Evolutionary conservation across 2,113 vertebrate genomes (phyloP), one percentile per base, ranked within the genome.

Genomic region (Jaculus jaculus): DNA sequence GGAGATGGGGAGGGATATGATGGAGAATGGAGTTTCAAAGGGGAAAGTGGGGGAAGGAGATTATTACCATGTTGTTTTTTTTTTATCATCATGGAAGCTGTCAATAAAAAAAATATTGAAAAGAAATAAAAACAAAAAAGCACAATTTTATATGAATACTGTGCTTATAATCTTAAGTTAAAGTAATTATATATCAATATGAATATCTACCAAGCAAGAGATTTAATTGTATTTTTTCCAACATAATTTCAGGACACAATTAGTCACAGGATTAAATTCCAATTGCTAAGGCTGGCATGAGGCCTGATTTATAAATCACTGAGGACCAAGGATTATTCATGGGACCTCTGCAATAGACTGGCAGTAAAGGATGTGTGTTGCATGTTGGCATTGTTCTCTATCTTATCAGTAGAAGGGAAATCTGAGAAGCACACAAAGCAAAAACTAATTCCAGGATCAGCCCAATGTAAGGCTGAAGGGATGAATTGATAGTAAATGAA

Each of bases 191-290:
- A 37, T 63, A 26, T 63, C 28, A 81, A 39, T 79, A 65, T 90
- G 30, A 91, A 83, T 83, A 89, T 82, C 15, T 71, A 74, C 13
- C 11, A 34, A 15, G 30, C 37, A 93, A 75, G 54, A 83, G 7
- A 91, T 73, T 80, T 69, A 73, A 93, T 30, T 80, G 34, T 68
- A 69, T 93, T 90, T 89, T 69, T 20, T 51, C 24, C 65, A 84
- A 20, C 34, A 26, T 80, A 83, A 82, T 93, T 82, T 92, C 42
- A 95, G 58, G 37, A 87, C 58, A 84, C 74, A 89, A 84, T 65
- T 92, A 91, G 30, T 42, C 17, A 77, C 51, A 89, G 9, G 10
- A 89, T 66, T 91, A 85, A 88, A 83, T 69, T 26, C 10, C 66
- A 85, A 30, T 74, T 51, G 0, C 23, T 77, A 13, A 63, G 21